Base-by-base conservation (phyloP, 1,140 invertebrate species). In the Tetragnatha versicolor region DNA sequence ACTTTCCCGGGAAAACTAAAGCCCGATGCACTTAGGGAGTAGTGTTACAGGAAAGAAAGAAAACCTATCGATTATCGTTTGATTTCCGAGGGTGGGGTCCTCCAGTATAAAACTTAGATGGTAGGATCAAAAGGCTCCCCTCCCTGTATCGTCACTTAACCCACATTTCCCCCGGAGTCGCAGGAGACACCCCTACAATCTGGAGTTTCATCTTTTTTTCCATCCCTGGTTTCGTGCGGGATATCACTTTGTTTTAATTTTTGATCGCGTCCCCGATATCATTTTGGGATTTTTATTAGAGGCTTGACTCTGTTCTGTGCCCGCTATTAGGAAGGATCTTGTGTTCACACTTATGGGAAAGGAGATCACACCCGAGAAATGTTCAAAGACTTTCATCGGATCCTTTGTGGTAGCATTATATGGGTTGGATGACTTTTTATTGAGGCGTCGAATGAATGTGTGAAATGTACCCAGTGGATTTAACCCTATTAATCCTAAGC, bases 41-140 rank as follows among this genome's bases (percentile, higher is more conserved):
- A 45, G 14, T 47, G 31, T 49, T 47, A n/a, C 37, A 9, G 17
- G 27, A 17, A 22, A 47, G 49, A 33, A 69, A 69, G 66, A 17
- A 31, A 60, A 47, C n/a, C 3, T 69, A 69, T 69, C 47, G 66
- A 69, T 69, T 69, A 49, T 9, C 66, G 35, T 49, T 69, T 33
- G 66, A 69, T 69, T 69, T 69, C 27, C 35, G 53, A 69, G 66
- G 66, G 66, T 69, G 66, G 66, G 66, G 66, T 69, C 35, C 47
- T 53, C 14, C 33, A 69, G 66, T 49, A 69, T 69, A 45, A 51
- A 69, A 53, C 66, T 69, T 69, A 31, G 53, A 69, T 69, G 66
- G 53, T 35, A 53, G 33, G 66, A 69, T 69, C 47, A 69, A 69
- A 69, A 49, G 37, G 17, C 66, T 69, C 25, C 27, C 17, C 27